Evolutionary conservation across 2,888 invertebrate genomes (phyloP), one percentile per base, ranked within the genome.

Genomic region (Nemoura dubitans): DNA sequence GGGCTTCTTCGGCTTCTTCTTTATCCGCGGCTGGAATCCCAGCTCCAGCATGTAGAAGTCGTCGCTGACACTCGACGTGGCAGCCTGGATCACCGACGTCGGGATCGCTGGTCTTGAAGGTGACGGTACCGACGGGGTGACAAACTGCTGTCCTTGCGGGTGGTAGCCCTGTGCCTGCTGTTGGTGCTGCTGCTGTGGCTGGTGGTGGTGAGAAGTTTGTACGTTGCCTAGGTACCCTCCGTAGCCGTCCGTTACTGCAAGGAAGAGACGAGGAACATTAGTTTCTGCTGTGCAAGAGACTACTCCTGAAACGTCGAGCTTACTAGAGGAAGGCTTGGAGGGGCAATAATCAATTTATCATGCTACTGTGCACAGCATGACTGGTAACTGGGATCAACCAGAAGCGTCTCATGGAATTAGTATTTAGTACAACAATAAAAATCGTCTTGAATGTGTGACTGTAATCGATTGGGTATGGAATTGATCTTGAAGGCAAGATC

Each of bases 1-100:
- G 89, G 96, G 95, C 92, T 96, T 95, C 90, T 96, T 95, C 92
- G 96, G 97, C 92, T 97, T 97, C 93, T 96, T 96, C 91, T 96
- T 94, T 92, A 96, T 95, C 89, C 95, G 92, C 89, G 96, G 96
- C 88, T 95, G 95, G 91, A 95, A 96, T 88, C 95, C 95, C 88
- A 95, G 92, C 90, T 95, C 95, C 88, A 95, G 92, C 92, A 96
- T 94, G 93, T 97, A 97, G 90, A 97, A 95, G 92, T 97, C 97
- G 93, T 97, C 97, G 92, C 96, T 96, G 88, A 97, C 96, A 90
- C 96, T 96, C 91, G 96, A 96, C 91, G 96, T 96, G 88, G 94
- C 95, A 90, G 96, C 95, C 91, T 96, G 96, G 88, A 95, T 95
- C 86, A 94, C 94, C 88, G 94, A 93, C 86, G 94, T 94, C 91